These are phyloP conservation scores for Sakesphorus luctuosus DNA, from an alignment of 2,113 vertebrate species.

Conservation along the genomic window DNA sequence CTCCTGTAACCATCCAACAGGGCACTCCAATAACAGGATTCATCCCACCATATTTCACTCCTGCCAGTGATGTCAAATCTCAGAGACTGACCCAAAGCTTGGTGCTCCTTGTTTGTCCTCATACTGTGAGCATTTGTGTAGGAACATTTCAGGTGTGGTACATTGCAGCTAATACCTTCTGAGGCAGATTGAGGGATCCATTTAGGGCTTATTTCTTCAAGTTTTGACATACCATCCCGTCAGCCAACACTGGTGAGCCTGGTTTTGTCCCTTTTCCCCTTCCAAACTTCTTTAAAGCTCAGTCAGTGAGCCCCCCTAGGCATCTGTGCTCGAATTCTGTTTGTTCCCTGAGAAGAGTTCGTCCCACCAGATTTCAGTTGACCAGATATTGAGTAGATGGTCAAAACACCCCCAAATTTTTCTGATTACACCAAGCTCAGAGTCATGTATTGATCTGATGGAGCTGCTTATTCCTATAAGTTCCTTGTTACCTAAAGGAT, in stretches of 20 bases:
- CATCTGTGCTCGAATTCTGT: neutral
- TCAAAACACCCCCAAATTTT: neutral
- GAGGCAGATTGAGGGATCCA: neutral
- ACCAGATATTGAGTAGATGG: neutral
- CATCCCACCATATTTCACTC: neutral
- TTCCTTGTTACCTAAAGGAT: neutral
- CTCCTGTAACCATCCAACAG: neutral
- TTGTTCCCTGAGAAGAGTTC: accelerated
- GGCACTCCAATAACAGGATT: neutral
- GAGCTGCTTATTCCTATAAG: neutral
- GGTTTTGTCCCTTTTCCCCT: neutral
- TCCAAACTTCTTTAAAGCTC: neutral
- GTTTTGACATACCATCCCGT: neutral
- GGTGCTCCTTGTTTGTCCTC: neutral
- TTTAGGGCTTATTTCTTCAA: accelerated
- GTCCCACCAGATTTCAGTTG: neutral
- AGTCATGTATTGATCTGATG: neutral
- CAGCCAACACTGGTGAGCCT: neutral
- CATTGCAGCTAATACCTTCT: neutral
- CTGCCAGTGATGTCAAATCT: neutral
- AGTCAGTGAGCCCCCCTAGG: accelerated
- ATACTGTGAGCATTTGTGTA: neutral
- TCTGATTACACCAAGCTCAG: neutral
- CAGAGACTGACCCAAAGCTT: neutral
- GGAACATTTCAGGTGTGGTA: neutral